Base-by-base conservation (phyloP, 2,797 vertebrate species). In the Lithobates pipiens region DNA sequence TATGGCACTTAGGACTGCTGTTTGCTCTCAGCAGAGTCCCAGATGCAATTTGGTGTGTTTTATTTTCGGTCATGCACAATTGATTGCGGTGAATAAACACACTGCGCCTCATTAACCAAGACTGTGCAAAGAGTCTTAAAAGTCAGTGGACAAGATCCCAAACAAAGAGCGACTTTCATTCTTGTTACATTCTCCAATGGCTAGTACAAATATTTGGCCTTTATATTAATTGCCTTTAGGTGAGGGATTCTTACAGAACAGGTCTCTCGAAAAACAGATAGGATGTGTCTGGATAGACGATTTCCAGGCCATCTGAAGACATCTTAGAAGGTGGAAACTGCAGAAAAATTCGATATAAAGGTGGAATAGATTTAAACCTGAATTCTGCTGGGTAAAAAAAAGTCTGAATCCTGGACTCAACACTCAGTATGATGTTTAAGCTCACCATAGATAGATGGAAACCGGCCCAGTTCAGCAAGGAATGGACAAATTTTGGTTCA, bases 1-100 rank as follows among this genome's bases (percentile, higher is more conserved):
- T 72, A 46, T 29, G 39, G 69, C 71, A 72, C 69, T 71, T 72
- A 80, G 68, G 10, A 50, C 21, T 72, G 44, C 68, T 72, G 79
- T 61, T 81, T 81, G 69, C 42, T 50, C 32, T 63, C 36, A 81
- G 61, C 69, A 73, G 71, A 50, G 36, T 15, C n/a, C 5, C 34
- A 36, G 39, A 36, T 80, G 44, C 78, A 80, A 80, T 80, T 80
- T 80, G 44, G 68, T 71, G 42, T 80, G 79, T 81, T 81, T 81
- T 81, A 81, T 81, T 81, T 81, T 81, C 69, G 36, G 68, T 72
- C 68, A 57, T 36, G 68, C 68, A 57, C 68, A 71, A 80, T 80
- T 72, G 78, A 80, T 44, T 80, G 23, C 29, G n/a, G 68, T 80
- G 78, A 80, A 80, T 71, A 80, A 80, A 80, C 78, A 81, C 68